Evolutionary conservation across 1,140 invertebrate genomes (phyloP).

Genomic region (Drosophila aff.): DNA sequence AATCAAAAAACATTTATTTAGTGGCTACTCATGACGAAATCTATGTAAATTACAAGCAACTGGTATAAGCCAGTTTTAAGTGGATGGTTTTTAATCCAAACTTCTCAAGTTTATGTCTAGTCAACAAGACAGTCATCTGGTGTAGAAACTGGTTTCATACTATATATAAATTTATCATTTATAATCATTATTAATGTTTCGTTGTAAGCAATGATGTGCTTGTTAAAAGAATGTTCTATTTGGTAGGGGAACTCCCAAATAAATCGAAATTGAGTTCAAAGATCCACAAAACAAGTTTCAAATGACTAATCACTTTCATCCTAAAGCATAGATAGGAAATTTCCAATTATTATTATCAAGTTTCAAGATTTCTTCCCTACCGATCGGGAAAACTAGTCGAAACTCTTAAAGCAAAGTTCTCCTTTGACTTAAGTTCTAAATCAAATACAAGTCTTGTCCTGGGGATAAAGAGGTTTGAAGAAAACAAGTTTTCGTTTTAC

Average conservation of each 20-base stretch:
- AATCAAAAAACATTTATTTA: not conserved
- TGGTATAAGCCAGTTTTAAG: not conserved
- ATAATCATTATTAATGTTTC: not conserved
- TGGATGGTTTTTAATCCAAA: not conserved
- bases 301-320: not conserved
- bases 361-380: not conserved
- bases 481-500: slow-evolving; percentile 5
- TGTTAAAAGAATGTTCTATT: not conserved
- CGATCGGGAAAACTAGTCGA: not conserved
- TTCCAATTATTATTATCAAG: not conserved
- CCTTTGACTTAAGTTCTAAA: not conserved
- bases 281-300: not conserved
- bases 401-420: not conserved
- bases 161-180: not conserved
- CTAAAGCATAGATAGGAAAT: no score
- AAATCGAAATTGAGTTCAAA: not conserved
- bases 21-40: not conserved
- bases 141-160: not conserved
- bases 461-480: not conserved
- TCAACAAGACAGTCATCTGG: not conserved
- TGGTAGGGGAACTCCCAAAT: not conserved
- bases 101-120: not conserved
- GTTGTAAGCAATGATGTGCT: not conserved
- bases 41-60: not conserved
- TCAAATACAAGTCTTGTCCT: not conserved